Conservation (phyloP, 1,140 invertebrate species). For the Drosophila burlai region DNA sequence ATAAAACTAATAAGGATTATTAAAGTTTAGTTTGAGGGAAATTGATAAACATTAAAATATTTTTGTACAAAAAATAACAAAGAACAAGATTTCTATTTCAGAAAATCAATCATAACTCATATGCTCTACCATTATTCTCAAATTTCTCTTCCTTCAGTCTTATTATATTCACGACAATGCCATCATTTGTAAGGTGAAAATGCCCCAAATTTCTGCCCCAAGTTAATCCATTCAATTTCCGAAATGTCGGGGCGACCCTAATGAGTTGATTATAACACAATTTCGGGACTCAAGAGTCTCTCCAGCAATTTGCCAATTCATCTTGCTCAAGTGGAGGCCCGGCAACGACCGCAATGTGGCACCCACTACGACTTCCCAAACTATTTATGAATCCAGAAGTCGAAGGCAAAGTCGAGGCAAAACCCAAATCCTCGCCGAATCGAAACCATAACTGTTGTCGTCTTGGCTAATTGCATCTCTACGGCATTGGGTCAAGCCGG, state of each 20-base stretch:
- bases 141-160: neutral
- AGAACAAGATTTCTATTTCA: neutral
- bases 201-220: neutral
- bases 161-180: neutral
- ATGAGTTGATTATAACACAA: slow-evolving; percentile 53
- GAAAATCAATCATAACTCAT: neutral
- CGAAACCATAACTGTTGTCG: slow-evolving; percentile 37
- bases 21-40: neutral
- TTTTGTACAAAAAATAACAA: too few relatives aligned
- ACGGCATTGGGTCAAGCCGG: slow-evolving; percentile 33
- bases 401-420: slow-evolving; percentile 6
- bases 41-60: neutral
- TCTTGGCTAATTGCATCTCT: slow-evolving; percentile 70
- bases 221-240: slow-evolving; percentile 19
- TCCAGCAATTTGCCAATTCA: slow-evolving; percentile 71
- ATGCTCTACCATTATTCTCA: too few relatives aligned
- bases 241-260: slow-evolving; percentile 14
- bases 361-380: slow-evolving; percentile 58
- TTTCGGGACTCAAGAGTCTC: slow-evolving; percentile 46
- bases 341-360: slow-evolving; percentile 57
- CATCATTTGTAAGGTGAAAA: slow-evolving; percentile 21
- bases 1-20: neutral
- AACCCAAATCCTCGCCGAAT: slow-evolving; percentile 3
- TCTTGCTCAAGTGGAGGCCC: slow-evolving; percentile 55
- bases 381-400: slow-evolving; percentile 63